phyloP scores from a whole-genome alignment of 2,113 vertebrate species.

The Corvus hawaiiensis region DNA sequence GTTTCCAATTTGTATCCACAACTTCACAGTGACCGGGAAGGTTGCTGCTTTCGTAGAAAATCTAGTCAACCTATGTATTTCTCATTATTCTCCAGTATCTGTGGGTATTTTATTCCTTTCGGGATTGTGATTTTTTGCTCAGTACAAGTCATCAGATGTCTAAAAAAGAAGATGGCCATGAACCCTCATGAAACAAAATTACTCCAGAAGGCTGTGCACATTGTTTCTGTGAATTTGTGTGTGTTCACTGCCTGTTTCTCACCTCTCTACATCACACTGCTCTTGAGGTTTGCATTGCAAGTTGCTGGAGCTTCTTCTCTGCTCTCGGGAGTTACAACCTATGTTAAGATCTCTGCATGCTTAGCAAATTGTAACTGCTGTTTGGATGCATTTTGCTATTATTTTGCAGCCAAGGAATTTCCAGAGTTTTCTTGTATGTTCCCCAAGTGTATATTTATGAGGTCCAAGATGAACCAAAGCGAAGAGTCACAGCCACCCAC shows the following conservation, averaged over 20 bases:
- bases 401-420: conserved; percentile 73
- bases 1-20: fast-evolving
- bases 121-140: conserved; percentile 72
- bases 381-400: conserved; percentile 77
- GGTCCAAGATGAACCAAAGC: neutral
- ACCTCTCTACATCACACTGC: conserved; percentile 56
- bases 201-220: conserved; percentile 43
- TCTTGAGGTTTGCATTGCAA: neutral
- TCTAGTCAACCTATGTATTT: fast-evolving
- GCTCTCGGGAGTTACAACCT: fast-evolving
- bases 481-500: neutral
- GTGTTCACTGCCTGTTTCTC: conserved; percentile 74
- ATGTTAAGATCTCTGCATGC: neutral
- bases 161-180: conserved; percentile 17
- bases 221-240: conserved; percentile 69
- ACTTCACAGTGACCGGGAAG: fast-evolving
- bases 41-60: conserved; percentile 12
- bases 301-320: neutral
- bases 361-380: conserved; percentile 75
- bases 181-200: neutral
- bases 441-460: neutral
- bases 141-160: conserved; percentile 38
- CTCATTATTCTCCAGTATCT: neutral
- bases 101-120: conserved; percentile 62
- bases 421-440: conserved; percentile 29